A percentile compares a stretch with the other conserved stretches of the same genome.
phyloP scores from a whole-genome alignment of 1,140 invertebrate genomes.

The Arion vulgaris region DNA sequence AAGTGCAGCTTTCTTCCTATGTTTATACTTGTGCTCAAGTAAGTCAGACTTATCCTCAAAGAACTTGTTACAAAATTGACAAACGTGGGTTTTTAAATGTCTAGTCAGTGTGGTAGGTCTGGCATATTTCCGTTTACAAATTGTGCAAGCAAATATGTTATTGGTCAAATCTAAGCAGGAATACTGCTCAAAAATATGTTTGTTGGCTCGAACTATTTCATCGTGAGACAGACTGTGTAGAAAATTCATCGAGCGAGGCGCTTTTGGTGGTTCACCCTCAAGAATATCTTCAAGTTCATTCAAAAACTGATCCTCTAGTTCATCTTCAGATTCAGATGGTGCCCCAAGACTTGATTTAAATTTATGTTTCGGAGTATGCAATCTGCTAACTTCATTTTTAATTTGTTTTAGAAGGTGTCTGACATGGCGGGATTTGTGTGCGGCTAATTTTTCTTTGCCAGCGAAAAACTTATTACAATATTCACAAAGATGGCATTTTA shows the following conservation, averaged over 20 bases:
- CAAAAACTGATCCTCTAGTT: constrained; percentile 31
- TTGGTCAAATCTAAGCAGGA: constrained; percentile 30
- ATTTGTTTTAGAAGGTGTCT: constrained; percentile 14
- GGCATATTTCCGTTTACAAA: constrained; percentile 38
- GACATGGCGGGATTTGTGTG: constrained; percentile 15
- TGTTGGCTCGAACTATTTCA: constrained; percentile 36
- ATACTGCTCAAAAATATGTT: constrained; percentile 35
- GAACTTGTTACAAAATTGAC: constrained; percentile 28
- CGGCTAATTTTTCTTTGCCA: constrained; percentile 15
- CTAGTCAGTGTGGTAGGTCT: constrained; percentile 34
- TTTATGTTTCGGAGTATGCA: constrained; percentile 2
- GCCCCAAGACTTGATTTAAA: neutral
- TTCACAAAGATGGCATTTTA: constrained; percentile 34
- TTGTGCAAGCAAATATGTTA: constrained; percentile 38
- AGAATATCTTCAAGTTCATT: constrained; percentile 35
- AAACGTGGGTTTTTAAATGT: constrained; percentile 36
- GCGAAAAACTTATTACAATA: constrained; percentile 33
- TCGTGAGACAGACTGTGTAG: constrained; percentile 31
- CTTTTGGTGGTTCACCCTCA: constrained; percentile 20
- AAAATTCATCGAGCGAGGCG: constrained; percentile 15
- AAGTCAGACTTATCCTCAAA: constrained; percentile 28
- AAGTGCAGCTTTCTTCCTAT: constrained; percentile 6
- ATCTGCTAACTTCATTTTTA: constrained; percentile 1
- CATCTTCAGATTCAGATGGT: constrained; percentile 29
- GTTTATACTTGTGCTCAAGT: constrained; percentile 22